These are phyloP conservation scores for Cheilosia urbana DNA, from an alignment of 2,888 invertebrate species.

Conservation along the genomic window DNA sequence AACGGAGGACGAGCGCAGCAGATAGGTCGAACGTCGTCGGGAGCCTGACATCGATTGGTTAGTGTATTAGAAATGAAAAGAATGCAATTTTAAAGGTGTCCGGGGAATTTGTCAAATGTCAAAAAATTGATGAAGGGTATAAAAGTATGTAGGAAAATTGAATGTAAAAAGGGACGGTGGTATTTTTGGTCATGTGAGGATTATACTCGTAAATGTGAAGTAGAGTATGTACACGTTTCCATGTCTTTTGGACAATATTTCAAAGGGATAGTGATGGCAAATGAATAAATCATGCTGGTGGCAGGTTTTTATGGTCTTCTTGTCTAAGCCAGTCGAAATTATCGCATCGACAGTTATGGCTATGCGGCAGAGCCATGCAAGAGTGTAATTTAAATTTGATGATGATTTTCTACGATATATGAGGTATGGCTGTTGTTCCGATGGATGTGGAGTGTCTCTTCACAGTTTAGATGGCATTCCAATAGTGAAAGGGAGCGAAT, in stretches of 20 bases:
- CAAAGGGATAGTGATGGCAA: constrained; percentile 17
- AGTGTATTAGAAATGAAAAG: constrained; percentile 73
- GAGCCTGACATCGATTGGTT: constrained; percentile 59
- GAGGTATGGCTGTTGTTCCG: neutral
- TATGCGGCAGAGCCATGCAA: constrained; percentile 43
- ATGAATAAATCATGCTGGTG: constrained; percentile 68
- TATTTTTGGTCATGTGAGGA: constrained; percentile 18
- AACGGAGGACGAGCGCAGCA: neutral
- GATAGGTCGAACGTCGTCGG: neutral
- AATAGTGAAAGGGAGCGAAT: neutral
- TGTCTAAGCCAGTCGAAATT: constrained; percentile 37
- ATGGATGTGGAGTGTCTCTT: neutral
- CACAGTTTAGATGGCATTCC: neutral
- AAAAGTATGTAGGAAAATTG: constrained; percentile 60
- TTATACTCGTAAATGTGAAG: neutral
- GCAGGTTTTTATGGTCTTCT: constrained; percentile 35
- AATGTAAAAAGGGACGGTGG: constrained; percentile 25
- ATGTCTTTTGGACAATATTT: constrained; percentile 21
- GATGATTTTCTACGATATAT: neutral
- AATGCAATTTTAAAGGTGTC: constrained; percentile 83
- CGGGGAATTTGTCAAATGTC: constrained; percentile 81
- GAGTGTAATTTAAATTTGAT: constrained; percentile 31
- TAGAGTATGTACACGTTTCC: neutral
- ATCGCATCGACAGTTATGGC: constrained; percentile 35
- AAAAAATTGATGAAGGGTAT: constrained; percentile 70